Conservation (phyloP, 2,113 vertebrate genomes). For the Lepisosteus oculatus region DNA sequence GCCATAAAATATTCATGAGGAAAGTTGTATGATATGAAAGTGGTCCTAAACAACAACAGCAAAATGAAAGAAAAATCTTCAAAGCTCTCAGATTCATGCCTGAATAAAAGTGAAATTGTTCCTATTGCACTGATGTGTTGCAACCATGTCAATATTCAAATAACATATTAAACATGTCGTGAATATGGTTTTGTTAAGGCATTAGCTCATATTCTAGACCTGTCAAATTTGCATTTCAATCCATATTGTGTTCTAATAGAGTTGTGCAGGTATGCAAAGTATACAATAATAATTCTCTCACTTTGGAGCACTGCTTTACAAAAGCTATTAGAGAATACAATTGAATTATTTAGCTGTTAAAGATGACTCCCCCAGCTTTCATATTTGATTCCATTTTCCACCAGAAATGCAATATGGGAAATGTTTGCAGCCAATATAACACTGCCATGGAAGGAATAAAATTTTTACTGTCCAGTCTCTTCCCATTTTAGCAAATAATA, state of each 20-base stretch:
- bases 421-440: conserved; percentile 14
- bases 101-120: conserved; percentile 19
- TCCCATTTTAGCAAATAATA: background rate
- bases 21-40: conserved; percentile 24
- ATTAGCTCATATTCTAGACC: conserved; percentile 31
- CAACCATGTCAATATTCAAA: conserved; percentile 35
- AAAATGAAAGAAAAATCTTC: conserved; percentile 10
- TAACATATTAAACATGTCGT: conserved; percentile 31
- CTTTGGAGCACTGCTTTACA: background rate
- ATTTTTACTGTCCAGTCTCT: background rate
- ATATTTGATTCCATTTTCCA: conserved; percentile 28
- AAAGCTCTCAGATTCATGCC: conserved; percentile 21
- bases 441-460: background rate
- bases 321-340: conserved; percentile 12
- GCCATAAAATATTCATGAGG: conserved; percentile 30
- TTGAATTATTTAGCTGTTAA: conserved; percentile 20
- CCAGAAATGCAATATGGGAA: conserved; percentile 14
- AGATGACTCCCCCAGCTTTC: conserved; percentile 33
- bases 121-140: conserved; percentile 23
- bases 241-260: background rate
- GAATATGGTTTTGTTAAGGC: conserved; percentile 29
- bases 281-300: conserved; percentile 16
- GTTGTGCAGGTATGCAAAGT: conserved; percentile 9
- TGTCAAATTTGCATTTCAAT: conserved; percentile 31
- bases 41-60: conserved; percentile 19